phyloP scores from a whole-genome alignment of 2,113 vertebrate species.

The Ctenomys sociabilis region DNA sequence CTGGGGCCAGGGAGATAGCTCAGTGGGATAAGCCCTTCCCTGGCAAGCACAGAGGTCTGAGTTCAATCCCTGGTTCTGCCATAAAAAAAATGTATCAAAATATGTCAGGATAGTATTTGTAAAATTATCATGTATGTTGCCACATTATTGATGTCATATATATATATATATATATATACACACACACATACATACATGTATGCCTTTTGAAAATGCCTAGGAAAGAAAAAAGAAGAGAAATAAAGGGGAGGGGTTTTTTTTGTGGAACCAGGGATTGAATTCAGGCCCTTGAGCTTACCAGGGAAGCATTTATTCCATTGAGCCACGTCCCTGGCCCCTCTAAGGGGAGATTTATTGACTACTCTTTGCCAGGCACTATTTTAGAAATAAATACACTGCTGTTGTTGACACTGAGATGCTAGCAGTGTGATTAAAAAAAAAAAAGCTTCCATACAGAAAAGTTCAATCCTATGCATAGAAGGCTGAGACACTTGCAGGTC shows the following conservation, averaged over 20 bases:
- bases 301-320: too few species aligned
- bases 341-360: conserved; percentile 31
- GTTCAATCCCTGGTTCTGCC: too few species aligned
- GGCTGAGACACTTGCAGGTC: background rate
- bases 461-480: background rate
- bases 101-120: background rate
- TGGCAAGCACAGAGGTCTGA: too few species aligned
- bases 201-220: background rate
- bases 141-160: conserved; percentile 24
- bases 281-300: too few species aligned
- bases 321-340: too few species aligned
- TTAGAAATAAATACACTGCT: conserved; percentile 5
- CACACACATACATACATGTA: too few species aligned
- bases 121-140: background rate
- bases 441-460: background rate
- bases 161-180: background rate
- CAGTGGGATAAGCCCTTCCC: too few species aligned
- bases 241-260: background rate
- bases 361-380: background rate
- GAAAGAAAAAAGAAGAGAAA: background rate
- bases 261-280: too few species aligned
- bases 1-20: background rate
- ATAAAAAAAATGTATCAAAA: background rate
- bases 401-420: background rate
- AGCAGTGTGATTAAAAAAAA: background rate